Base-by-base conservation (phyloP, 1,140 invertebrate genomes). In the Chironomus tepperi region DNA sequence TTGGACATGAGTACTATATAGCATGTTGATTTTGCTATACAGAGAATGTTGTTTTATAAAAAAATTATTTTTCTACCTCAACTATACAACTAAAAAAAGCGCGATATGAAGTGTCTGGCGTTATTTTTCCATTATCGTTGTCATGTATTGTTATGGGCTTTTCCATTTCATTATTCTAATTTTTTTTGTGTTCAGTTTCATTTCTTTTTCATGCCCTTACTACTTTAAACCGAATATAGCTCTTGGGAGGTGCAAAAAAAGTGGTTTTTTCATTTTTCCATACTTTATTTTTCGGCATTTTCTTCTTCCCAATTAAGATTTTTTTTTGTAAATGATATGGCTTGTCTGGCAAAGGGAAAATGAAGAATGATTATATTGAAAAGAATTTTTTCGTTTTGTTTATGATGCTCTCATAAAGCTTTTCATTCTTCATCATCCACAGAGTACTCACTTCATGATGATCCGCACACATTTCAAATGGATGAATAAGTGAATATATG, bases 61-160 rank as follows among this genome's bases (percentile, higher is more conserved):
- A 57, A n/a, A 57, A 18, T 70, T 70, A 21, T 67, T 67, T 67
- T 70, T 70, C 65, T 16, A 70, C 19, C 65, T 57, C 65, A 70
- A 8, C 19, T 16, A 70, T 19, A 70, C 65, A 57, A 70, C 65
- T 19, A 70, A 70, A 19, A n/a, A 21, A 70, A 70, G 16, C 65
- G 65, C 65, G 16, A 19, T 21, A n/a, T 19, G 19, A 70, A 70
- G 65, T 70, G 65, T 70, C 65, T 70, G 65, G 65, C 65, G 65
- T 70, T 70, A 70, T 70, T 70, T 70, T 70, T 70, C 65, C 47
- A 57, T 57, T 57, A 57, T 57, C 47, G 47, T 57, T n/a, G 47
- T 57, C 47, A 57, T 57, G 47, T 57, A n/a, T 57, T 57, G n/a
- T 57, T 57, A 57, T 57, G n/a, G 47, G 47, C 47, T 57, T 57